These are phyloP conservation scores for Pempheris klunzingeri DNA, from an alignment of 2,797 vertebrate species.

Conservation along the genomic window DNA sequence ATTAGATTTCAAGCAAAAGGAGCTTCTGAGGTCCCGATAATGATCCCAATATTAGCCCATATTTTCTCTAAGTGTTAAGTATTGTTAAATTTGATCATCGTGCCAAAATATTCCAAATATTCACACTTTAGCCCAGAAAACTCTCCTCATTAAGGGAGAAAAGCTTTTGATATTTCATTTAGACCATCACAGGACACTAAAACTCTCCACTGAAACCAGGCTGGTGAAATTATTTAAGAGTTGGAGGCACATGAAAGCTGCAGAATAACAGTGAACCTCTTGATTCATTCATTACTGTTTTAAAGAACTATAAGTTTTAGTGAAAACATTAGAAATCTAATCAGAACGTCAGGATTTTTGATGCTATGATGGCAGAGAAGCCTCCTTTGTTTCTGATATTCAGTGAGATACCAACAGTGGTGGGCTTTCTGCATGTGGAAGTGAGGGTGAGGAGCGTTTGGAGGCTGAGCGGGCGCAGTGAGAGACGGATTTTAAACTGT, in stretches of 20 bases:
- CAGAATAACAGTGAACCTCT: slow-evolving; percentile 36
- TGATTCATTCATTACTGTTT: slow-evolving; percentile 7
- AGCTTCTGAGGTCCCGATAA: not conserved
- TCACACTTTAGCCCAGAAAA: slow-evolving; percentile 18
- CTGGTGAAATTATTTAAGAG: slow-evolving; percentile 50
- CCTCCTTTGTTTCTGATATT: not conserved
- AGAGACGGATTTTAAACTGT: slow-evolving; percentile 91
- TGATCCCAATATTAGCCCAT: not conserved
- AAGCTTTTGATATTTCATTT: slow-evolving; percentile 59
- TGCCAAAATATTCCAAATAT: slow-evolving; percentile 49
- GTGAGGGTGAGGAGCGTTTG: slow-evolving; percentile 22
- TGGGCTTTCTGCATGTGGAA: not conserved
- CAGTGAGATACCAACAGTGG: not conserved
- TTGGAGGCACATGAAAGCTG: slow-evolving; percentile 57
- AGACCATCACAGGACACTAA: slow-evolving; percentile 38
- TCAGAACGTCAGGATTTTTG: not conserved
- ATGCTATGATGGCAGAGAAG: not conserved
- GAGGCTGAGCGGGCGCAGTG: slow-evolving; percentile 39
- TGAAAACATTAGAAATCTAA: slow-evolving; percentile 3
- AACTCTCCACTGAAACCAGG: slow-evolving; percentile 37
- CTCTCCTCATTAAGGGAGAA: slow-evolving; percentile 34
- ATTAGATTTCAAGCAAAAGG: slow-evolving; percentile 14
- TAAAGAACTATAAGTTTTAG: slow-evolving; percentile 1
- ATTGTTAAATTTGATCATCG: not conserved
- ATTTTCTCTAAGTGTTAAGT: not conserved